Evolutionary conservation across 2,888 invertebrate species (phyloP), one percentile per base, ranked within the genome.

Genomic region (Standfussiana lucernea): DNA sequence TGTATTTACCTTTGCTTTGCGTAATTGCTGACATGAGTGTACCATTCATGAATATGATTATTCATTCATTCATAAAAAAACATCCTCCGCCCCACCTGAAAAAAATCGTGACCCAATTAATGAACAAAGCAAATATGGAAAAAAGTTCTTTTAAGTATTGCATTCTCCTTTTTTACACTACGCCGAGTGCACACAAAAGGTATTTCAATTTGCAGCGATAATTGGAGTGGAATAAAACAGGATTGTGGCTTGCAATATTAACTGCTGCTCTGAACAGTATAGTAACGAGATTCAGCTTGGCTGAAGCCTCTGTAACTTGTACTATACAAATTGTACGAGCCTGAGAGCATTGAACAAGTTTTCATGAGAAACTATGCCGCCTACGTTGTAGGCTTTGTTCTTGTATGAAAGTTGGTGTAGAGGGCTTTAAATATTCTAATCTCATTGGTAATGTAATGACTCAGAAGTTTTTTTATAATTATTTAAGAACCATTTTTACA

Each of bases 141-240:
- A 65, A 59, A 50, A 45, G 11, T 40, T 65, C 32, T 65, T 69
- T 35, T 50, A 66, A 74, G 50, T 37, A 72, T 72, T 69, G 47
- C n/a, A 82, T 62, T 68, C 59, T 62, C 18, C 50, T 79, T 76
- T 80, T 77, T 53, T 45, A 72, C 45, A 73, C 72, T 77, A 64
- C 69, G 18, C 71, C 50, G 74, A 82, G 75, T 69, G 81, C 85
- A 88, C 83, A 87, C 86, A 89, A 87, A 88, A 85, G 81, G 86
- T 89, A 90, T 89, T 88, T 86, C 86, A 88, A 89, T 91, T 86
- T 77, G 70, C 74, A 67, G 75, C 66, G 73, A 83, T 90, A 85
- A 91, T 89, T 90, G 89, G 86, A 90, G 85, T 88, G 90, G 90
- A 91, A 91, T 88, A 82, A 88, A 90, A 88, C 80, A 88, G 86